phyloP scores from a whole-genome alignment of 2,888 invertebrate species.

The Epistrophe grossulariae region DNA sequence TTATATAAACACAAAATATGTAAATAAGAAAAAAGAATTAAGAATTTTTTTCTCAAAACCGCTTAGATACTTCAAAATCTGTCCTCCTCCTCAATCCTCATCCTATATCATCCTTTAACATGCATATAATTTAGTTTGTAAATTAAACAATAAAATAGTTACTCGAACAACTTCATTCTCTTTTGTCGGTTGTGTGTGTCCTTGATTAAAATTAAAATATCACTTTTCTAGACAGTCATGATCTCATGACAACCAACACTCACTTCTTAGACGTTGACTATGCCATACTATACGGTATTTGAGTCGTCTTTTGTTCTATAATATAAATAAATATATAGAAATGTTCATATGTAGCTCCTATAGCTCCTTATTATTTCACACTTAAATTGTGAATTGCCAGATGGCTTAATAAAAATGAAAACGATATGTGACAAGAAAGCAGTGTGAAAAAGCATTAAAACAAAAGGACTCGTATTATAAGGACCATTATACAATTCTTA shows the following conservation, averaged over 20 bases:
- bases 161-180: background rate
- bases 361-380: slow-evolving; percentile 52
- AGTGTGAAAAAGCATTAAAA: slow-evolving; percentile 31
- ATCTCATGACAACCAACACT: slow-evolving; percentile 5
- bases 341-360: too few species aligned
- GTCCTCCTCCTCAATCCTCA: too few species aligned
- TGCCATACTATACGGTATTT: slow-evolving; percentile 3
- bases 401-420: slow-evolving; percentile 52
- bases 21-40: too few species aligned
- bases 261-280: background rate
- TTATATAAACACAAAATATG: too few species aligned
- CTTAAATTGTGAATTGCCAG: slow-evolving; percentile 57
- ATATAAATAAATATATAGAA: background rate
- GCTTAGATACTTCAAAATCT: too few species aligned
- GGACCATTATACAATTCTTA: slow-evolving; percentile 29
- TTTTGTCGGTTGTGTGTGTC: background rate
- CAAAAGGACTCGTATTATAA: slow-evolving; percentile 22
- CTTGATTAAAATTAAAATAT: slow-evolving; percentile 39
- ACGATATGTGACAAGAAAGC: slow-evolving; percentile 42
- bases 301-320: slow-evolving; percentile 10
- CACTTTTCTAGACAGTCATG: slow-evolving; percentile 16
- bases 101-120: background rate
- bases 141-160: slow-evolving; percentile 23
- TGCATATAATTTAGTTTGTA: background rate
- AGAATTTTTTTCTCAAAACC: too few species aligned